These are phyloP conservation scores for Callionymus lyra DNA, from an alignment of 2,113 vertebrate species.

Conservation along the genomic window DNA sequence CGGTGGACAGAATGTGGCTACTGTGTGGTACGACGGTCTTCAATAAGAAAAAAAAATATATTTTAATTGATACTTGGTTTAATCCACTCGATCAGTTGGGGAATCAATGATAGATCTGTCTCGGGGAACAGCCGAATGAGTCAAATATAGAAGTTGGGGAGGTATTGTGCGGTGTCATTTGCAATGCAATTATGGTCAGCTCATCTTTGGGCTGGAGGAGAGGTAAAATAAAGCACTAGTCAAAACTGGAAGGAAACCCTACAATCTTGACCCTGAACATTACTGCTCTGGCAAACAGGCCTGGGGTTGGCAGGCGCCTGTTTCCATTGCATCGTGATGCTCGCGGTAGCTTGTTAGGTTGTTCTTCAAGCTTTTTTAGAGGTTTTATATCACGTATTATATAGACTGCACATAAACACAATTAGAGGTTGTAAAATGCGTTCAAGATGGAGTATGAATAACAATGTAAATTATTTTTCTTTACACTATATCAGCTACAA, in stretches of 20 bases:
- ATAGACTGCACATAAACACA: constrained; percentile 27
- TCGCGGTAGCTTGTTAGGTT: constrained; percentile 6
- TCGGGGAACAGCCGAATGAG: constrained; percentile 1
- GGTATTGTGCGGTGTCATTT: constrained; percentile 26
- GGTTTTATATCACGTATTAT: constrained; percentile 34
- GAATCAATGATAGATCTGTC: neutral
- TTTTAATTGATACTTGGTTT: too few species aligned
- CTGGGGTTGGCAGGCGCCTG: constrained; percentile 34
- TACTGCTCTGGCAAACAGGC: constrained; percentile 38
- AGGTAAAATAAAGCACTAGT: constrained; percentile 36
- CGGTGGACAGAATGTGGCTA: too few species aligned
- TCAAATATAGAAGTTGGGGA: constrained; percentile 16
- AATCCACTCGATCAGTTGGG: too few species aligned
- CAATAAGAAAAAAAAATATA: too few species aligned
- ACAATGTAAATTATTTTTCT: too few species aligned
- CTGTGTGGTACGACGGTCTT: too few species aligned
- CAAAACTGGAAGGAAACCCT: constrained; percentile 38
- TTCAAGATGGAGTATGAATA: constrained; percentile 9
- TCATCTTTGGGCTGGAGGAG: constrained; percentile 40
- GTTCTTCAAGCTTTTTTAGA: constrained; percentile 42
- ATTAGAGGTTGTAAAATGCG: constrained; percentile 33
- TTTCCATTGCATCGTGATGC: constrained; percentile 38
- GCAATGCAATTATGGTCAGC: constrained; percentile 28
- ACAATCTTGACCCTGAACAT: constrained; percentile 49
- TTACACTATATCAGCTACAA: too few species aligned